Conservation (phyloP, 2,797 vertebrate genomes). For the Eulemur albifrons region DNA sequence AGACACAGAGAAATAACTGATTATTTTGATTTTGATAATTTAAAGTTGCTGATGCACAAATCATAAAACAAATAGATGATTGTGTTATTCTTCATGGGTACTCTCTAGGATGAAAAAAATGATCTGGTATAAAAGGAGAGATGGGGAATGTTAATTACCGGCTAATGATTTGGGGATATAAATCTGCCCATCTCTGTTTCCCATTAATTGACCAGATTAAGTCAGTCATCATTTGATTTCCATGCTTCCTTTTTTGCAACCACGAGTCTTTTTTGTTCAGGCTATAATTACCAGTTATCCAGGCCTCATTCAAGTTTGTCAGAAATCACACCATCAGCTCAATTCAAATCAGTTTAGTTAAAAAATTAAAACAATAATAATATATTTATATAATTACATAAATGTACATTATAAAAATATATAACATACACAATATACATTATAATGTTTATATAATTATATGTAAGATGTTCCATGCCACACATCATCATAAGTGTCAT, state of each 20-base stretch:
- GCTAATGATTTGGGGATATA: background rate
- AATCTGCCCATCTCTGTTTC: constrained; percentile 8
- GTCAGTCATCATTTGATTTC: background rate
- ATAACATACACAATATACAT: background rate
- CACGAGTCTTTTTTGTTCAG: background rate
- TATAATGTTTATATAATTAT: background rate
- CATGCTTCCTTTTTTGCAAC: background rate
- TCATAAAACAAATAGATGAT: background rate
- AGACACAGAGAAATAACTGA: background rate
- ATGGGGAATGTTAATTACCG: background rate
- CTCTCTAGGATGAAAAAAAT: background rate
- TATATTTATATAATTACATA: background rate
- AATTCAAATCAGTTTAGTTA: background rate
- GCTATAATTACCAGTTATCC: background rate
- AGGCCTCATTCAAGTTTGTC: background rate
- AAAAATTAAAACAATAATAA: background rate
- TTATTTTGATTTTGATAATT: constrained; percentile 26
- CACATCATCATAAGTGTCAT: background rate
- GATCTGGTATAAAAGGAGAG: background rate
- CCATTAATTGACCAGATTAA: constrained; percentile 4
- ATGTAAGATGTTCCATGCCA: background rate
- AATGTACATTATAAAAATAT: background rate
- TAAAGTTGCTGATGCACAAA: background rate
- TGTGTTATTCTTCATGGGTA: background rate
- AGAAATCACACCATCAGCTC: constrained; percentile 11